Percentiles rank a stretch among this genome's conserved stretches.
Evolutionary conservation across 2,797 vertebrate species (phyloP).

Genomic region (Platyrinchus mystaceus): DNA sequence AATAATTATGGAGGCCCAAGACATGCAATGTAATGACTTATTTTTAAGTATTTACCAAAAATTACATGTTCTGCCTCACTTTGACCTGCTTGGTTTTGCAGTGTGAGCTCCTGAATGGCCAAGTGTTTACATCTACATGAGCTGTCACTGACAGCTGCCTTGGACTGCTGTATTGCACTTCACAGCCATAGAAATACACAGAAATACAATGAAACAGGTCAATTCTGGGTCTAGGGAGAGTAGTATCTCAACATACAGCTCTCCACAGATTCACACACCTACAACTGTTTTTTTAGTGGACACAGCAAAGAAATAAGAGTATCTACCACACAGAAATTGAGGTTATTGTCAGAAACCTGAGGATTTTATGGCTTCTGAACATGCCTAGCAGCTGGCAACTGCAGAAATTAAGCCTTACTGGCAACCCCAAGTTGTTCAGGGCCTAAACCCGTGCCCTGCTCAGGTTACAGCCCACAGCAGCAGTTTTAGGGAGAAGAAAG

Average conservation of each 20-base stretch:
- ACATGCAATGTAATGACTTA: rapidly evolving
- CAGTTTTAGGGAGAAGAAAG: slow-evolving; percentile 53
- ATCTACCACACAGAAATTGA: neutral
- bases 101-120: neutral
- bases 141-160: slow-evolving; percentile 3
- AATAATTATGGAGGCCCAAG: neutral
- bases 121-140: neutral
- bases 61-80: neutral
- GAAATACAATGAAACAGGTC: neutral
- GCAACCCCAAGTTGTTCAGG: neutral
- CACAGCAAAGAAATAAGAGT: neutral
- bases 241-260: rapidly evolving
- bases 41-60: neutral
- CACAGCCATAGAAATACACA: neutral
- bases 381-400: neutral
- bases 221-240: neutral
- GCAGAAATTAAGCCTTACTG: neutral
- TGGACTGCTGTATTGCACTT: neutral
- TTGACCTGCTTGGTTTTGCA: neutral
- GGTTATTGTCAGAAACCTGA: neutral
- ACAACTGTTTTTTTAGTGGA: neutral
- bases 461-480: slow-evolving; percentile 10
- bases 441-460: slow-evolving; percentile 6
- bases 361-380: neutral
- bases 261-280: neutral